Conservation (phyloP, 2,888 invertebrate genomes). For the Bhutanitis thaidina region DNA sequence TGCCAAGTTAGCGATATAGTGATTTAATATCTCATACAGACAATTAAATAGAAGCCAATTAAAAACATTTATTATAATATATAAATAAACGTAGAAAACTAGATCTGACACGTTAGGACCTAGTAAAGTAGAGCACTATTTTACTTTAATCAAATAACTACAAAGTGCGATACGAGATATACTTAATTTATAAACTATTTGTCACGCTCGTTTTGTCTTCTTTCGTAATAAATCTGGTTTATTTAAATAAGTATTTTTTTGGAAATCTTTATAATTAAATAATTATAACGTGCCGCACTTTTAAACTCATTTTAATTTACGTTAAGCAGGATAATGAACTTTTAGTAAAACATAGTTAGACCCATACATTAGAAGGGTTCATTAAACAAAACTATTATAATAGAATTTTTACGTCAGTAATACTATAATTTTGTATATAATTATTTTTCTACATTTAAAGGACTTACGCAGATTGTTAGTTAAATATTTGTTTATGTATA, state of each 20-base stretch:
- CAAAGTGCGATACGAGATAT: slow-evolving; percentile 2
- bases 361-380: neutral
- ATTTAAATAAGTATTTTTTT: too few species aligned
- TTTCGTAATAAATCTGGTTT: too few species aligned
- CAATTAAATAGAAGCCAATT: neutral
- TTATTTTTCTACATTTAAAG: too few species aligned
- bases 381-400: neutral
- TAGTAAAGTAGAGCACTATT: slow-evolving; percentile 12
- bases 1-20: neutral
- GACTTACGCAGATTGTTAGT: too few species aligned
- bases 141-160: neutral
- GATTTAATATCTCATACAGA: neutral
- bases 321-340: neutral
- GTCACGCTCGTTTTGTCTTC: too few species aligned
- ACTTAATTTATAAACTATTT: neutral
- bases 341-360: slow-evolving; percentile 3
- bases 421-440: neutral
- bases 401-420: neutral
- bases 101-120: slow-evolving; percentile 3
- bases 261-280: neutral
- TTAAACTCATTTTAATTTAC: neutral
- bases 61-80: neutral
- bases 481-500: too few species aligned
- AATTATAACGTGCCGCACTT: neutral
- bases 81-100: neutral